Conservation (phyloP, 2,888 invertebrate genomes). For the Melipona beecheii region DNA sequence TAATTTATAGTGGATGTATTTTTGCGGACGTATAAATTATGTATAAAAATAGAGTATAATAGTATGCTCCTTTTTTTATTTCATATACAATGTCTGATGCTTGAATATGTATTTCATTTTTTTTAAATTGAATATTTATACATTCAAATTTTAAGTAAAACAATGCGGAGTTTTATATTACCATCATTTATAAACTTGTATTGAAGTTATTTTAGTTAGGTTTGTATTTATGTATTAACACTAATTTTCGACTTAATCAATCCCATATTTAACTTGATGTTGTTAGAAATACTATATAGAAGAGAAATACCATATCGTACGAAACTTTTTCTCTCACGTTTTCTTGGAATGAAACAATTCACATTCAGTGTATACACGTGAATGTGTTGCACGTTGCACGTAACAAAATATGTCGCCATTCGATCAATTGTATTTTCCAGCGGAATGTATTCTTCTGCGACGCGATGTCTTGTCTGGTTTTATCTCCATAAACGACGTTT, state of each 20-base stretch:
- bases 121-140: not conserved
- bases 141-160: not conserved
- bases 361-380: not conserved
- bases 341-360: not conserved
- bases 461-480: conserved; percentile 10
- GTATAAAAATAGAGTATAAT: too few relatives aligned
- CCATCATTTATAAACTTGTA: too few relatives aligned
- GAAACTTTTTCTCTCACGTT: not conserved
- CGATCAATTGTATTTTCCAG: not conserved
- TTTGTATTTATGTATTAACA: not conserved
- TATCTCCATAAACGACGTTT: not conserved
- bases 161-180: not conserved
- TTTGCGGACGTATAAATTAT: not conserved
- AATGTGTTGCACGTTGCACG: not conserved
- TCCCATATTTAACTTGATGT: not conserved
- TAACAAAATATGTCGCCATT: conserved; percentile 16
- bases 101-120: not conserved
- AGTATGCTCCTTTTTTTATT: not conserved
- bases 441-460: conserved; percentile 14
- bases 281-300: not conserved
- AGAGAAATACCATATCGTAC: not conserved
- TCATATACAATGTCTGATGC: not conserved
- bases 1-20: not conserved
- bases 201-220: not conserved
- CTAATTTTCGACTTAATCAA: not conserved